A percentile compares a stretch with the other conserved stretches of the same genome.
These are phyloP conservation scores for Rapana venosa DNA, from an alignment of 2,888 invertebrate species.

Conservation along the genomic window DNA sequence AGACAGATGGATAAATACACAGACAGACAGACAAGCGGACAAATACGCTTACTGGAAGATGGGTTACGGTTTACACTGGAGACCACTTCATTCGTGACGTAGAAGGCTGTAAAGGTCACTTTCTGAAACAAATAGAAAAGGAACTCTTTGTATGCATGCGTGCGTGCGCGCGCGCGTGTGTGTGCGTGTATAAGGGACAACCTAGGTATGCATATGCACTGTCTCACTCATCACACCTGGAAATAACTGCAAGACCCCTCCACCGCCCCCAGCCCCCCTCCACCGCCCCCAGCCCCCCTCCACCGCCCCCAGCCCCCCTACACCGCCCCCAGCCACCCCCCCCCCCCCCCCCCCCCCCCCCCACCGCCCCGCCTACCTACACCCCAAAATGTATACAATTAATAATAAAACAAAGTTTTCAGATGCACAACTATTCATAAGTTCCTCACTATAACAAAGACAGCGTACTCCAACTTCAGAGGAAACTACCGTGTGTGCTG, in stretches of 20 bases:
- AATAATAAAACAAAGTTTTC: no score
- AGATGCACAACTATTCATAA: no score
- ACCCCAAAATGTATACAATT: no score
- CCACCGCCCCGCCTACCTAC: no score
- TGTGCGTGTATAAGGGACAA: no score
- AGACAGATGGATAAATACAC: neutral
- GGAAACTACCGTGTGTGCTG: no score
- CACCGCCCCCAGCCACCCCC: neutral
- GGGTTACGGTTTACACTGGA: slow-evolving; percentile 21
- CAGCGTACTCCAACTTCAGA: neutral
- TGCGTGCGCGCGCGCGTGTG: neutral
- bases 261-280: no score
- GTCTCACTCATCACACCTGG: no score
- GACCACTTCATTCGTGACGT: slow-evolving; percentile 4
- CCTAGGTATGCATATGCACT: no score
- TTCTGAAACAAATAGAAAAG: neutral
- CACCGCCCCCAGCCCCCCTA: neutral
- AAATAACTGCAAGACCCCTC: no score
- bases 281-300: no score
- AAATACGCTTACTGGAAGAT: neutral
- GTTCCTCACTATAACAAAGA: neutral
- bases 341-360: neutral
- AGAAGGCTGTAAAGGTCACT: neutral
- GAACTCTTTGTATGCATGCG: neutral
- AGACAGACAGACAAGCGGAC: neutral